Base-by-base conservation (phyloP, 2,888 invertebrate genomes). In the Agrotis ipsilon region DNA sequence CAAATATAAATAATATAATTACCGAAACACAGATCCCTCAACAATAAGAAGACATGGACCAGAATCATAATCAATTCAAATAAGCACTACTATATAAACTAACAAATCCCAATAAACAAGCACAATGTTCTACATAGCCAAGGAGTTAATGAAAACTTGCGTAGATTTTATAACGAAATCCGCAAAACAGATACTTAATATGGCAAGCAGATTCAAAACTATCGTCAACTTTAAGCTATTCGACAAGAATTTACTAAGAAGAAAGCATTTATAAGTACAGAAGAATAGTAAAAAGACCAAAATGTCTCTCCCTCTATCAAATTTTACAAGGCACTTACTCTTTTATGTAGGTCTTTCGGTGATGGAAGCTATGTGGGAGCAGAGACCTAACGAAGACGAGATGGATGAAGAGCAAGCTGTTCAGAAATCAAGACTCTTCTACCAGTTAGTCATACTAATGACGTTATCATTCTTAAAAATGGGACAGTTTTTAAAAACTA, bases 381-480 rank as follows among this genome's bases (percentile, higher is more conserved):
- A 13, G 1, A 24, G n/a, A 14, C 6, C 14, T 4, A 11, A 21
- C 19, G 58, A 48, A 9, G 7, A 57, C 19, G 21, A 39, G 11
- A 16, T 1, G 18, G 27, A 67, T 16, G 81, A 66, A 45, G 69
- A 49, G 11, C 52, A 19, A 2, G 9, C 45, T 16, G 19, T 45
- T 9, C 18, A 9, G 11, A 70, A 63, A 39, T 32, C 21, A 6
- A 67, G 32, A 3, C 21, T 58, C 11, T 67, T 71, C 7, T 77
- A 64, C 6, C 67, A 78, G 21, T 32, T 75, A 1, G 39, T 75
- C 0, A n/a, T 80, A 39, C 13, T 67, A 16, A 54, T 52, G 19
- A 49, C 66, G 14, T 13, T 77, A 11, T 14, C 60, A 9, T 51
- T 81, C 6, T 54, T 71, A 5, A 78, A 61, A 71, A 46, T 76